A percentile compares a stretch with the other conserved stretches of the same genome.
Conservation (phyloP, 2,113 vertebrate genomes). For the Hemichromis elongatus region DNA sequence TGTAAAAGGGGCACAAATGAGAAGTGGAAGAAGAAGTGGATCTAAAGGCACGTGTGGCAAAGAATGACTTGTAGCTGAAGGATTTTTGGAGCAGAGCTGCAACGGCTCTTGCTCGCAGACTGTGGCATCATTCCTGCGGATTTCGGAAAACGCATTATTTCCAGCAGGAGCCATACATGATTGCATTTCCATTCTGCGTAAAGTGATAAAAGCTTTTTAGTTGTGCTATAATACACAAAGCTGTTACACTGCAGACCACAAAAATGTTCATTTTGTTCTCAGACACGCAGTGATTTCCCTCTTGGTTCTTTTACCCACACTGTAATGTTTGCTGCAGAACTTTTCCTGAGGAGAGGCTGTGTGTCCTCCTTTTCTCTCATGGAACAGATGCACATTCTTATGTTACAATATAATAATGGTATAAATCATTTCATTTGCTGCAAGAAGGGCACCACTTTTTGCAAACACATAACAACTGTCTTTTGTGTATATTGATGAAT, state of each 20-base stretch:
- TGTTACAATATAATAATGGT: not conserved
- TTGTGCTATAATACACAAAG: constrained; percentile 29
- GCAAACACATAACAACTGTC: not conserved
- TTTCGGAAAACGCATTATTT: constrained; percentile 10
- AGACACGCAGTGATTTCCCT: constrained; percentile 23
- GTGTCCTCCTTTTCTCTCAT: not conserved
- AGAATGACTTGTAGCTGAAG: not conserved
- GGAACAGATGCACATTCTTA: not conserved
- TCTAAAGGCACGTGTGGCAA: not conserved
- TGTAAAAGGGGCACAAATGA: not conserved
- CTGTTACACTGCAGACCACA: constrained; percentile 37
- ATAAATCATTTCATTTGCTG: not conserved
- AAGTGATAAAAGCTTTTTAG: constrained; percentile 52
- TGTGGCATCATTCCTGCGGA: constrained; percentile 23
- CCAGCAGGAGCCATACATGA: constrained; percentile 31
- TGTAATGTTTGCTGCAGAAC: constrained; percentile 15
- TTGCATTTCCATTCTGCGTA: constrained; percentile 50
- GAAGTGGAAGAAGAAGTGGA: not conserved
- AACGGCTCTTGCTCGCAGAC: not conserved
- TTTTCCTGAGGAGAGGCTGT: not conserved
- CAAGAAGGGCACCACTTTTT: not conserved
- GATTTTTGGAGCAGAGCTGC: not conserved
- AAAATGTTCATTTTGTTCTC: constrained; percentile 38
- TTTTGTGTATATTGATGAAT: not conserved
- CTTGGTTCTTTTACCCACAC: not conserved